Percentiles rank a stretch among this genome's conserved stretches.
These are phyloP conservation scores for Tragulus kanchil DNA, from an alignment of 2,113 vertebrate genomes.

Conservation along the genomic window DNA sequence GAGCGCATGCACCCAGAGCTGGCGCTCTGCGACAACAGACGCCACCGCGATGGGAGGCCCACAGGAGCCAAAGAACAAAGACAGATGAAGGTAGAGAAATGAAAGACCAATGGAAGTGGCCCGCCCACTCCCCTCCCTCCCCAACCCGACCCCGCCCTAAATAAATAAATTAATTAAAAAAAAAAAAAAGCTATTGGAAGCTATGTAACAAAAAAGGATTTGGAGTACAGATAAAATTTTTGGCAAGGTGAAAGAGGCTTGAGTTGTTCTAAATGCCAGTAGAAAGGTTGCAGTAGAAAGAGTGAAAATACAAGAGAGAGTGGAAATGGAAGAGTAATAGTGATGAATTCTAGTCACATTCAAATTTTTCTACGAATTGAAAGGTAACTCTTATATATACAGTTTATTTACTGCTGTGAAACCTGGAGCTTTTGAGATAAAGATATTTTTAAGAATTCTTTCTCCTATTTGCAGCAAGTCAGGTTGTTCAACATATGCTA, in stretches of 20 bases:
- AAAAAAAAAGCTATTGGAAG: background rate
- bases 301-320: background rate
- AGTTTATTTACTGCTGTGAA: conserved; percentile 48
- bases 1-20: no score
- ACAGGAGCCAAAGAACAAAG: no score
- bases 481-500: conserved; percentile 9
- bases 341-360: conserved; percentile 38
- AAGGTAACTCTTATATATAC: background rate
- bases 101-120: no score
- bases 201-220: background rate
- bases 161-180: no score
- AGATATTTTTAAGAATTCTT: conserved; percentile 37
- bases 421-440: conserved; percentile 14
- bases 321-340: conserved; percentile 20
- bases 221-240: background rate
- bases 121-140: no score
- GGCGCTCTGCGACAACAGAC: no score
- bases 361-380: background rate
- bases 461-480: background rate
- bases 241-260: background rate
- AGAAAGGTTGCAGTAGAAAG: conserved; percentile 37
- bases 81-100: no score
- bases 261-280: conserved; percentile 22
- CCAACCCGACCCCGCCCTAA: no score
- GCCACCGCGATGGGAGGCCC: no score